Evolutionary conservation across 2,888 invertebrate species (phyloP).

Genomic region (Azorinus chamasolen): DNA sequence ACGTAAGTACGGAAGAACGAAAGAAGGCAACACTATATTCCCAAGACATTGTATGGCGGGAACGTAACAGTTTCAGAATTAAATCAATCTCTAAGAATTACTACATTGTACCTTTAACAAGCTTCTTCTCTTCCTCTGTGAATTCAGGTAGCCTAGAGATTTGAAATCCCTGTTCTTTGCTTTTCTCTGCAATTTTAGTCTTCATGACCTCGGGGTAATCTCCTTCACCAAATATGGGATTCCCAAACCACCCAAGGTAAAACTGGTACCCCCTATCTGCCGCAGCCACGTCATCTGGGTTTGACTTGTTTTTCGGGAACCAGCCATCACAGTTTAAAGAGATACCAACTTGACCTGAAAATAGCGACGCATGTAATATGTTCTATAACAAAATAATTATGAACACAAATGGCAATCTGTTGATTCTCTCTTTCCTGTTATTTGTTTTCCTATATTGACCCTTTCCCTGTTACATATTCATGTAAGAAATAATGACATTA

Average conservation of each 20-base stretch:
- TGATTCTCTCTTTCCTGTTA: no score
- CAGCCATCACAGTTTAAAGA: slow-evolving; percentile 67
- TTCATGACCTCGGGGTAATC: slow-evolving; percentile 87
- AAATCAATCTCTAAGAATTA: no score
- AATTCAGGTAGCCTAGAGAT: slow-evolving; percentile 56
- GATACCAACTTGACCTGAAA: slow-evolving; percentile 69
- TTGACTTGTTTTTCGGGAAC: slow-evolving; percentile 59
- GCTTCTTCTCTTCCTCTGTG: slow-evolving; percentile 40
- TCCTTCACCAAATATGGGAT: slow-evolving; percentile 77
- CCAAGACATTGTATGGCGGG: no score
- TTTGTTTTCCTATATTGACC: no score
- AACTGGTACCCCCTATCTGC: slow-evolving; percentile 71
- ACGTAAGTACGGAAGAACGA: no score
- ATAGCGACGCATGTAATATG: no score
- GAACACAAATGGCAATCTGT: no score
- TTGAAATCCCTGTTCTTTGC: slow-evolving; percentile 33
- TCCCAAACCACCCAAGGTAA: slow-evolving; percentile 78
- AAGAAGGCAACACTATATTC: no score
- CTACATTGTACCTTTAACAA: slow-evolving; percentile 53
- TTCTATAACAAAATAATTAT: no score
- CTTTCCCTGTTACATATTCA: no score
- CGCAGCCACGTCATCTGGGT: slow-evolving; percentile 64
- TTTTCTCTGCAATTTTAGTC: slow-evolving; percentile 39
- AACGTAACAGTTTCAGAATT: no score
- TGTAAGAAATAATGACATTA: no score